phyloP scores from a whole-genome alignment of 2,888 invertebrate species.

The Lepidochrysops patricia region DNA sequence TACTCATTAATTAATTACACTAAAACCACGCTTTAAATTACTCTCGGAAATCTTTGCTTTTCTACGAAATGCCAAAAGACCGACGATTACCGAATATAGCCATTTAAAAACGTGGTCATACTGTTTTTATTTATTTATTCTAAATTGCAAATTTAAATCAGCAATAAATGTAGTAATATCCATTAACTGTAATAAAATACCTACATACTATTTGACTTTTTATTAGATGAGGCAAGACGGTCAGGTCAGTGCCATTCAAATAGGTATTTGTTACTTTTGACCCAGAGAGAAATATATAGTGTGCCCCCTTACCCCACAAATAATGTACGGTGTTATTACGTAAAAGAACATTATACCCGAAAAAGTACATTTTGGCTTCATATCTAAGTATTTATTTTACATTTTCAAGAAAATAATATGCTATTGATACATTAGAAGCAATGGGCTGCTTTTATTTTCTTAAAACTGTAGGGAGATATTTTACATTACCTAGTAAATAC shows the following conservation, averaged over 20 bases:
- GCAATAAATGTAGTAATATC: not conserved
- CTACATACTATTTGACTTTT: not conserved
- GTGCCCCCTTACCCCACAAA: not conserved
- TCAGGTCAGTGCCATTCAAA: not conserved
- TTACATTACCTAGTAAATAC: not conserved
- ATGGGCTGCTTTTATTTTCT: not conserved
- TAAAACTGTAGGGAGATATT: not conserved
- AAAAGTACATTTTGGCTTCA: not conserved
- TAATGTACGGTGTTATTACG: no score
- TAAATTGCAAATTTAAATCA: no score
- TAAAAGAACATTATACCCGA: no score
- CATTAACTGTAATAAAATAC: not conserved
- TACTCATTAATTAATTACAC: not conserved
- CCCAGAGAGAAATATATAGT: not conserved
- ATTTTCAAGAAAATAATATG: not conserved
- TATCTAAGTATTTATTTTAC: not conserved
- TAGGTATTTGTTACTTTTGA: not conserved
- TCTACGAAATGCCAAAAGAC: no score
- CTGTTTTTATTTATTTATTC: not conserved
- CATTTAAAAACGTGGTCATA: no score
- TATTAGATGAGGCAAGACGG: not conserved
- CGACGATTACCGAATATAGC: no score
- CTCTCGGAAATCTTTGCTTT: no score
- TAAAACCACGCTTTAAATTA: no score
- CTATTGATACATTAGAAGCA: not conserved